These are phyloP conservation scores for Agraylea sexmaculata DNA, from an alignment of 1,140 invertebrate species.

Conservation along the genomic window DNA sequence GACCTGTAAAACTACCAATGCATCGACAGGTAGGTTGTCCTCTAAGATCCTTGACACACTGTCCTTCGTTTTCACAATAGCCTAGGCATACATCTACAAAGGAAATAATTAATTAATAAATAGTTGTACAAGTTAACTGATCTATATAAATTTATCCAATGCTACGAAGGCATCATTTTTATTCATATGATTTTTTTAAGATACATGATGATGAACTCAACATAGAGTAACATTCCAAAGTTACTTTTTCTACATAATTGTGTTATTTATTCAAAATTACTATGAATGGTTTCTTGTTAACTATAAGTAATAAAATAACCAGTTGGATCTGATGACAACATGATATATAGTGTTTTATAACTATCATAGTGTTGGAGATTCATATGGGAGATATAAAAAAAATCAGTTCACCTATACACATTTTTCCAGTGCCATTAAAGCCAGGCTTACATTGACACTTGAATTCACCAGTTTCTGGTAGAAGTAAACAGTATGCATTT, in stretches of 20 bases:
- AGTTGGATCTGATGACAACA: too few species aligned
- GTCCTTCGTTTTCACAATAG: slow-evolving; percentile 85
- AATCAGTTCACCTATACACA: slow-evolving; percentile 48
- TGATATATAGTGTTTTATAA: too few species aligned
- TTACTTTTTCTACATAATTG: too few species aligned
- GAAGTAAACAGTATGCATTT: slow-evolving; percentile 81
- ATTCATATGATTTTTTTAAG: slow-evolving; percentile 1
- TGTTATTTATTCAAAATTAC: too few species aligned
- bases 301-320: too few species aligned
- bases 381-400: neutral
- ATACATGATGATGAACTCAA: neutral
- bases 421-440: slow-evolving; percentile 78
- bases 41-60: slow-evolving; percentile 74
- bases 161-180: too few species aligned
- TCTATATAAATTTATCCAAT: neutral
- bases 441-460: slow-evolving; percentile 90
- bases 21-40: slow-evolving; percentile 79
- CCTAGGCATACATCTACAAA: slow-evolving; percentile 70
- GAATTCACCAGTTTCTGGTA: slow-evolving; percentile 75
- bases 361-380: neutral
- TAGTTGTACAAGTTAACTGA: neutral
- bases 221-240: too few species aligned
- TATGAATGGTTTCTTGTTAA: too few species aligned
- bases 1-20: slow-evolving; percentile 84
- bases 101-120: slow-evolving; percentile 4